A percentile compares a stretch with the other conserved stretches of the same genome.
phyloP scores from a whole-genome alignment of 2,797 vertebrate genomes.

The Chaetophractus vellerosus region DNA sequence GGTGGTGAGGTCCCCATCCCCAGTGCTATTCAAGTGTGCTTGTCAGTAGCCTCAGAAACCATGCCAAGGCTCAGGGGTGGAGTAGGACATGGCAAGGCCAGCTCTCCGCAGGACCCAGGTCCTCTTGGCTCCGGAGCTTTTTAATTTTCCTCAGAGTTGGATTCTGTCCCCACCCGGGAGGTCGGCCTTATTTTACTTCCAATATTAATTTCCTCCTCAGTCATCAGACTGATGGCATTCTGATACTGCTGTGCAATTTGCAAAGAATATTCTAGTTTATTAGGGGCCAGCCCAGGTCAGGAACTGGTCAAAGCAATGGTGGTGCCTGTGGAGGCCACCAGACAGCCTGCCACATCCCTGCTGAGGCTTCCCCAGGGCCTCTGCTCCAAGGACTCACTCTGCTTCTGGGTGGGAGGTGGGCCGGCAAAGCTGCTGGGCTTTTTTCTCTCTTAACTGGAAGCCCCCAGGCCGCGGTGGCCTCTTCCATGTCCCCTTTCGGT shows the following conservation, averaged over 20 bases:
- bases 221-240: background rate
- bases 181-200: background rate
- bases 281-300: rapidly evolving
- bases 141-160: background rate
- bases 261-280: background rate
- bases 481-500: rapidly evolving
- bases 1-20: background rate
- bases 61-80: background rate
- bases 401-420: background rate
- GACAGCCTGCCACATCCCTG: rapidly evolving
- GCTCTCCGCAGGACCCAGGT: background rate
- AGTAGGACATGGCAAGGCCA: rapidly evolving
- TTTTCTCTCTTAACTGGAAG: background rate
- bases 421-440: background rate
- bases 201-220: background rate
- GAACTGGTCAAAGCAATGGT: background rate
- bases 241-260: background rate
- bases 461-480: background rate
- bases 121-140: background rate
- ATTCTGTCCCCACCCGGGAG: background rate
- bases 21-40: rapidly evolving
- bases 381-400: background rate
- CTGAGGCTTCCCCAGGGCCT: rapidly evolving
- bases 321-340: rapidly evolving
- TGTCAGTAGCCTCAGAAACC: background rate